A percentile compares a stretch with the other conserved stretches of the same genome.
Evolutionary conservation across 2,888 invertebrate species (phyloP).

Genomic region (Bombylius discolor): DNA sequence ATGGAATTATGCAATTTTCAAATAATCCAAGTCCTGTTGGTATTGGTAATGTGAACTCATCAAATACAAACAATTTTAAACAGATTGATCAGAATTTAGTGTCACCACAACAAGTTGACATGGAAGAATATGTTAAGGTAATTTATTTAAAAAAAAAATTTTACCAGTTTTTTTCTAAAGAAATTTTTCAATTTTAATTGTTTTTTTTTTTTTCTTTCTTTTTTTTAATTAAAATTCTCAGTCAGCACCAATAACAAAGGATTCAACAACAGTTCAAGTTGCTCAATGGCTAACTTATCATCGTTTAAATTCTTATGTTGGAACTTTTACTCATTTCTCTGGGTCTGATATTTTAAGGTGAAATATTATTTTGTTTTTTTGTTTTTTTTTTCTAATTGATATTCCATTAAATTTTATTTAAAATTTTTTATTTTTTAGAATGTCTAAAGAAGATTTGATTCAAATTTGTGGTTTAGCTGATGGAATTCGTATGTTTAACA

Average conservation of each 20-base stretch:
- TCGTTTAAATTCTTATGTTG: slow-evolving; percentile 61
- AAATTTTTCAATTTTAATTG: not conserved
- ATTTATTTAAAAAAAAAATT: not conserved
- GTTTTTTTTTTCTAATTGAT: not conserved
- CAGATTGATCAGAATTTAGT: slow-evolving; percentile 35
- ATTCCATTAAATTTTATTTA: not conserved
- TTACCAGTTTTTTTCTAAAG: too few relatives aligned
- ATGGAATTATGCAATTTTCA: slow-evolving; percentile 31
- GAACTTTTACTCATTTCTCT: slow-evolving; percentile 72
- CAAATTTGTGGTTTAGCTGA: slow-evolving; percentile 90
- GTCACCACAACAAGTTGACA: slow-evolving; percentile 31
- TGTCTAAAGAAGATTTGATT: slow-evolving; percentile 82
- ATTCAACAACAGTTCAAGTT: slow-evolving; percentile 58
- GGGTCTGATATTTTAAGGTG: slow-evolving; percentile 76
- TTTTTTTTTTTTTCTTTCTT: not conserved
- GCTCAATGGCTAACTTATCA: slow-evolving; percentile 66
- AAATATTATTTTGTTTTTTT: not conserved
- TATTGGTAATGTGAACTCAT: slow-evolving; percentile 36
- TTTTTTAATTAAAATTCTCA: slow-evolving; percentile 17
- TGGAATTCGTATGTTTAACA: slow-evolving; percentile 85
- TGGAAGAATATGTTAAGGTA: slow-evolving; percentile 32
- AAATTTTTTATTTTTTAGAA: slow-evolving; percentile 28
- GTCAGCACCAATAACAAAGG: slow-evolving; percentile 46
- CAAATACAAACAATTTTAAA: slow-evolving; percentile 34
- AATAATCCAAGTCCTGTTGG: slow-evolving; percentile 28